Evolutionary conservation across 23 tunicate species (phyloP).

Genomic region (Clavelina lepadiformis): DNA sequence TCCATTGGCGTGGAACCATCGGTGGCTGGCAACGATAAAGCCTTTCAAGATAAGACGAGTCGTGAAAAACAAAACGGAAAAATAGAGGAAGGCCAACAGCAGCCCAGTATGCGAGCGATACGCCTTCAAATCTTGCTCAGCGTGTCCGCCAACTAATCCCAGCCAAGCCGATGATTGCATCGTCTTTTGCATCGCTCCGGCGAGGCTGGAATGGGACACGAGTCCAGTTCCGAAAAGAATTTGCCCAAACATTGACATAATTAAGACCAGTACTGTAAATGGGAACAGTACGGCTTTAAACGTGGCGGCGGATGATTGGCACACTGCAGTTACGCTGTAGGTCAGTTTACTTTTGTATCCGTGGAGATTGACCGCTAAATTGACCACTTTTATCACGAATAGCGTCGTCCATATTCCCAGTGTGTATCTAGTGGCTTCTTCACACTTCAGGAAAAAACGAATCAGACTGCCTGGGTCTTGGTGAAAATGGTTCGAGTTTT

Average conservation of each 20-base stretch:
- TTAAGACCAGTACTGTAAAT: conserved; percentile 1
- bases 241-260: not conserved
- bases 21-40: conserved; percentile 30
- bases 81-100: conserved; percentile 4
- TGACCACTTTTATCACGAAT: conserved; percentile 13
- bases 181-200: not conserved
- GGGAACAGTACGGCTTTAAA: not conserved
- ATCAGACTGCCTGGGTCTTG: conserved; percentile 10
- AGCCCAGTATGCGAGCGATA: not conserved
- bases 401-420: conserved; percentile 32
- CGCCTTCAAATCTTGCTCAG: not conserved
- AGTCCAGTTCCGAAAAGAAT: conserved; percentile 5
- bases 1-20: not conserved
- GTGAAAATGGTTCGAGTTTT: conserved; percentile 16
- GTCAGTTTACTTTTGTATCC: conserved; percentile 21
- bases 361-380: conserved; percentile 17
- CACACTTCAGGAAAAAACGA: conserved; percentile 4
- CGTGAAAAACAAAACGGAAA: conserved; percentile 12
- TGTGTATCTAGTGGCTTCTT: not conserved
- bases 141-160: not conserved
- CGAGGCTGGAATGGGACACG: not conserved
- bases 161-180: conserved; percentile 7
- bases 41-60: conserved; percentile 33
- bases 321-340: conserved; percentile 7
- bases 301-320: not conserved